Conservation (phyloP, 2,888 invertebrate species). For the Eristalinus aeneus region DNA sequence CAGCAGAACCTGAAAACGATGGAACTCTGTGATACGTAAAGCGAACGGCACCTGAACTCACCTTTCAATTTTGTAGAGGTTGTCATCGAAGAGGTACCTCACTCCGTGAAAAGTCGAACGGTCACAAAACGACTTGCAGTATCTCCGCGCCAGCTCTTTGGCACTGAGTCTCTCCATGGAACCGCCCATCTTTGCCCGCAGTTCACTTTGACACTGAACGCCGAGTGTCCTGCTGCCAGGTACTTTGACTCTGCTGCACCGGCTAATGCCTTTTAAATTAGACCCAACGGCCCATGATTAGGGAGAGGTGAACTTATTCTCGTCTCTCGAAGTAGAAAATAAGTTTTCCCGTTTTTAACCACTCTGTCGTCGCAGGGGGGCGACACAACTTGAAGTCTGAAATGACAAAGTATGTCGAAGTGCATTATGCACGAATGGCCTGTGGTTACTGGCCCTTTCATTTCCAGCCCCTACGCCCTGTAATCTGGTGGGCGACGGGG, state of each 20-base stretch:
- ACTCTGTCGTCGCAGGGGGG: background rate
- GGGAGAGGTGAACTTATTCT: slow-evolving; percentile 9
- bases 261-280: slow-evolving; percentile 63
- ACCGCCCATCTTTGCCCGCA: background rate
- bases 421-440: background rate
- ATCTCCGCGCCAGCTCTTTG: slow-evolving; percentile 71
- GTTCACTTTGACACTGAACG: background rate
- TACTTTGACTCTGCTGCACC: background rate
- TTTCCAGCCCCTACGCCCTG: background rate
- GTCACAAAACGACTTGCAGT: slow-evolving; percentile 76
- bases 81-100: slow-evolving; percentile 76
- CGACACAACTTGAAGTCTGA: background rate
- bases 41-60: slow-evolving; percentile 29
- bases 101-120: slow-evolving; percentile 78
- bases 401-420: background rate
- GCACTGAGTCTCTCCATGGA: background rate
- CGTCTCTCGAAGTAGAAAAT: slow-evolving; percentile 38
- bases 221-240: background rate
- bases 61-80: slow-evolving; percentile 76
- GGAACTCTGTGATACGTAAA: background rate
- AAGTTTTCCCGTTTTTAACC: slow-evolving; percentile 7
- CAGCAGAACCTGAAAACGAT: slow-evolving; percentile 75
- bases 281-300: slow-evolving; percentile 56
- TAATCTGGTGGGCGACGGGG: background rate
- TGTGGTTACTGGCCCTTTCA: background rate